Evolutionary conservation across 2,797 vertebrate species (phyloP).

Genomic region (Gadopsis bispinosus): DNA sequence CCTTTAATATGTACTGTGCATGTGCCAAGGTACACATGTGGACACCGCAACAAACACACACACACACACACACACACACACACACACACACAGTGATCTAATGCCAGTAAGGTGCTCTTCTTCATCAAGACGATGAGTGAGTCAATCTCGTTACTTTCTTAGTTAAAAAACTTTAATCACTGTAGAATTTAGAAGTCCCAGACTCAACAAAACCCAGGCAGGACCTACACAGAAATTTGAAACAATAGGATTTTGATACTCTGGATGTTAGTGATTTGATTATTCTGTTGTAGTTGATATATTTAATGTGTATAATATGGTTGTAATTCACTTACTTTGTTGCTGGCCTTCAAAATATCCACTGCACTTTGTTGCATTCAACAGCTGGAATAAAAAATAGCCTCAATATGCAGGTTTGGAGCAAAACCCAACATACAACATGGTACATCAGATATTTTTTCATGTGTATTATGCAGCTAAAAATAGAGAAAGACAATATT

Average conservation of each 20-base stretch:
- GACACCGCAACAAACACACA: neutral
- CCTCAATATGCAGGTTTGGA: neutral
- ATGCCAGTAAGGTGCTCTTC: conserved; percentile 29
- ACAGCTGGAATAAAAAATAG: neutral
- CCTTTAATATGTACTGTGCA: conserved; percentile 17
- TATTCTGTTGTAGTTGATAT: neutral
- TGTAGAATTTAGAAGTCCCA: neutral
- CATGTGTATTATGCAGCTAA: neutral
- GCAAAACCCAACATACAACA: conserved; percentile 1
- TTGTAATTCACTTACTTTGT: neutral
- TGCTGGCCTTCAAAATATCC: neutral
- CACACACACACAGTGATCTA: conserved; percentile 7
- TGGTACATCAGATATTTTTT: neutral
- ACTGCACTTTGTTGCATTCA: neutral
- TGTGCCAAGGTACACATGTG: conserved; percentile 10
- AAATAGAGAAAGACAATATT: conserved; percentile 11
- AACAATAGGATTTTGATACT: neutral
- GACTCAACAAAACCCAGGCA: neutral
- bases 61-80: neutral
- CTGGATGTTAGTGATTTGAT: neutral
- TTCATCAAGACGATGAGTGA: conserved; percentile 38
- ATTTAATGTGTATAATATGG: neutral
- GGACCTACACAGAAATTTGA: neutral
- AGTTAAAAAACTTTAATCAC: conserved; percentile 43
- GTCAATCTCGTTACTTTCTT: conserved; percentile 28